phyloP scores from a whole-genome alignment of 2,888 invertebrate genomes.

The Drosophila sordidapex region DNA sequence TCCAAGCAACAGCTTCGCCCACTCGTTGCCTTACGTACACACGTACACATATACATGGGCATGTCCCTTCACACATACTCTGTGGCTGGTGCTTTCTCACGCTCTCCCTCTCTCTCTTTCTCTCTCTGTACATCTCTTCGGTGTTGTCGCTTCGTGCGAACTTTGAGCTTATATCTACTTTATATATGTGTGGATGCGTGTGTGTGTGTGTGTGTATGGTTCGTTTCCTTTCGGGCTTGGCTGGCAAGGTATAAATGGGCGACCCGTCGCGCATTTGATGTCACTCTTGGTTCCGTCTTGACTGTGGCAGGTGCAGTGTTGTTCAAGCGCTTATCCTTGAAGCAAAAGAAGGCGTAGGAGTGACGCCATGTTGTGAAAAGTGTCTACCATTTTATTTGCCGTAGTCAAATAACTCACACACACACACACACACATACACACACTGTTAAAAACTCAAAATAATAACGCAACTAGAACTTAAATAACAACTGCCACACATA shows the following conservation, averaged over 20 bases:
- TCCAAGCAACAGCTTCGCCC: conserved; percentile 53
- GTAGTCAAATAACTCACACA: conserved; percentile 23
- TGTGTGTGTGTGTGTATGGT: background rate
- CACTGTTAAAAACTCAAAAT: conserved; percentile 1
- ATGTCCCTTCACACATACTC: background rate
- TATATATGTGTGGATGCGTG: background rate
- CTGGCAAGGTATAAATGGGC: conserved; percentile 57
- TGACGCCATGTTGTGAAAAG: conserved; percentile 79
- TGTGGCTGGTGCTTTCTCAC: background rate
- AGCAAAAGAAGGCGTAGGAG: conserved; percentile 64
- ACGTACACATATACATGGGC: background rate
- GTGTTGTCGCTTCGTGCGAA: conserved; percentile 5
- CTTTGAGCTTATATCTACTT: conserved; percentile 1
- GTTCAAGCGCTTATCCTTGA: conserved; percentile 37
- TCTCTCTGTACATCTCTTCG: background rate
- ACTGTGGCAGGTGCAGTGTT: conserved; percentile 51
- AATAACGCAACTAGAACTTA: conserved; percentile 26
- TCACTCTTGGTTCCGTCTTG: conserved; percentile 72
- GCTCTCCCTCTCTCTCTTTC: background rate
- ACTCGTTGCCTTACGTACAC: conserved; percentile 14
- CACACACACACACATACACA: background rate
- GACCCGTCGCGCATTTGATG: conserved; percentile 52
- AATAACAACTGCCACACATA: conserved; percentile 37
- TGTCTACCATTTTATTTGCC: conserved; percentile 65
- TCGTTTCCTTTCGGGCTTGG: conserved; percentile 30